phyloP scores from a whole-genome alignment of 2,113 vertebrate species.

The Telmatochromis sp. region DNA sequence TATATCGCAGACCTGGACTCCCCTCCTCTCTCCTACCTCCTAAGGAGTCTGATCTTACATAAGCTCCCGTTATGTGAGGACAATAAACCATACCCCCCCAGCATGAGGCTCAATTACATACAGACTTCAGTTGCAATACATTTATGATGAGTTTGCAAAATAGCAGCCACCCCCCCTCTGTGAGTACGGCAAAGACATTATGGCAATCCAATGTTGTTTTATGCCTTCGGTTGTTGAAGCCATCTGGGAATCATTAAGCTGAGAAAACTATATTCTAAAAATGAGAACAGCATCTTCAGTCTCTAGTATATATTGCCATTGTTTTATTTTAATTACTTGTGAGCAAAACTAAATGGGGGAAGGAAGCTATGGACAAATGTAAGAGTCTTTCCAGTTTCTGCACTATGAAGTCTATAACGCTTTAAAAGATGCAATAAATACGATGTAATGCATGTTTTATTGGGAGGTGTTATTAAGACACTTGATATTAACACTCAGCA shows the following conservation, averaged over 20 bases:
- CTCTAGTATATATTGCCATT: neutral
- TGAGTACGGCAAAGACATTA: neutral
- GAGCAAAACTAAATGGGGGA: neutral
- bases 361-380: neutral
- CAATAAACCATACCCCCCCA: neutral
- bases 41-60: neutral
- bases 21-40: neutral
- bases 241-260: conserved; percentile 39
- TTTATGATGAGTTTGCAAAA: neutral
- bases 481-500: neutral
- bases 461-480: neutral
- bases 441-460: neutral
- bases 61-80: neutral
- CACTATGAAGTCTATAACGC: neutral
- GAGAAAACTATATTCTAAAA: conserved; percentile 14
- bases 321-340: neutral
- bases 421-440: neutral
- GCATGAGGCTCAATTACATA: neutral
- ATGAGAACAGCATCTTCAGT: neutral
- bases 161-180: neutral
- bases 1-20: neutral
- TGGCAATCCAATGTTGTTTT: conserved; percentile 12
- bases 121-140: neutral
- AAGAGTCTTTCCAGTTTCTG: neutral
- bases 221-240: neutral